Conservation (phyloP, 1,140 invertebrate species). For the Pachyrhynchus sulphureomaculatus region DNA sequence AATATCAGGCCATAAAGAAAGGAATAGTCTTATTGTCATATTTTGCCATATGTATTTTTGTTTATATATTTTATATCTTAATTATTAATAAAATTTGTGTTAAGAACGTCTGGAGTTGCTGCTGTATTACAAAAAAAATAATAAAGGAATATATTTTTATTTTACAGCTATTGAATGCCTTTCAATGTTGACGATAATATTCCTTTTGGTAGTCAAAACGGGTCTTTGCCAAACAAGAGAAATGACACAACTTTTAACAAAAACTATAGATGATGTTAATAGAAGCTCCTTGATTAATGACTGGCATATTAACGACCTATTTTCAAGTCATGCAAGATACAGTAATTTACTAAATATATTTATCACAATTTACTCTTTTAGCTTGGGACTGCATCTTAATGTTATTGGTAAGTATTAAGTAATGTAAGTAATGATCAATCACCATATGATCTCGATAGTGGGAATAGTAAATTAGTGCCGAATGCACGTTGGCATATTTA, state of each 20-base stretch:
- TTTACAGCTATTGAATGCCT: conserved; percentile 1
- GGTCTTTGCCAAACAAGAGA: neutral
- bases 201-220: neutral
- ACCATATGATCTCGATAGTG: neutral
- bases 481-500: no score
- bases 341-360: neutral
- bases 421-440: neutral
- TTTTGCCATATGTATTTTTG: no score
- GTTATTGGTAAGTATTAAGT: neutral
- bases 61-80: no score
- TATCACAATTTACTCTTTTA: neutral
- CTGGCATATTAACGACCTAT: neutral
- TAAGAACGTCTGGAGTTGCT: no score
- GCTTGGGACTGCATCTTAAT: neutral
- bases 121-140: no score
- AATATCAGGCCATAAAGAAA: no score
- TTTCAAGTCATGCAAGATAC: neutral
- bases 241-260: neutral
- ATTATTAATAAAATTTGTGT: no score
- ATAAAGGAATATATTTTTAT: no score
- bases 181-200: neutral
- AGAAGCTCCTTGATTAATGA: neutral
- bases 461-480: neutral
- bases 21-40: no score
- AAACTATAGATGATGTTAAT: neutral